Conservation (phyloP, 2,113 vertebrate genomes). For the Aphyosemion australe region DNA sequence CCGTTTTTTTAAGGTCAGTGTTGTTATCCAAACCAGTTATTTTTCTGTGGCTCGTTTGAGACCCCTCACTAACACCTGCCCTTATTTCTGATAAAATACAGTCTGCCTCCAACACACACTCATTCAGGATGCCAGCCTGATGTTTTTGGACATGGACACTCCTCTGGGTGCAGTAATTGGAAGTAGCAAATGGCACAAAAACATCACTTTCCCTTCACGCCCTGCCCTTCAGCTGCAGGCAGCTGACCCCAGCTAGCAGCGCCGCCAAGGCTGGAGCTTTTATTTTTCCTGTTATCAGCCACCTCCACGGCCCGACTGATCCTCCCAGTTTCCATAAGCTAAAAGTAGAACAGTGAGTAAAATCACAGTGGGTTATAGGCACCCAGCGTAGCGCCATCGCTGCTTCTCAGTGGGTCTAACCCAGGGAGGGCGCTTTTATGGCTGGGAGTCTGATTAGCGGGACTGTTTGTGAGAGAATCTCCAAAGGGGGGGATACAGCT, state of each 20-base stretch:
- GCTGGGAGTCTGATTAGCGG: slow-evolving; percentile 46
- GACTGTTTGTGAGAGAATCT: slow-evolving; percentile 39
- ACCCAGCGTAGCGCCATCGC: slow-evolving; percentile 19
- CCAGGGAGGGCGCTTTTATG: slow-evolving; percentile 27
- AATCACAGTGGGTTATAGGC: slow-evolving; percentile 34
- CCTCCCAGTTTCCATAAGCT: slow-evolving; percentile 61
- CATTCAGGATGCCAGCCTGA: slow-evolving; percentile 57
- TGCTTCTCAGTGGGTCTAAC: slow-evolving; percentile 20
- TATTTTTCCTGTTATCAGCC: slow-evolving; percentile 55
- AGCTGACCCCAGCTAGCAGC: slow-evolving; percentile 40
- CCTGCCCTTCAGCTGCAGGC: slow-evolving; percentile 48
- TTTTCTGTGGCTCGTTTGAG: neutral
- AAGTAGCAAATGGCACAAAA: slow-evolving; percentile 46
- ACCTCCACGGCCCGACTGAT: slow-evolving; percentile 14
- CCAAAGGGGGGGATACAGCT: slow-evolving; percentile 22
- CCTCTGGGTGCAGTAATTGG: slow-evolving; percentile 59
- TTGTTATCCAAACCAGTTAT: slow-evolving; percentile 50
- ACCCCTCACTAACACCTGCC: slow-evolving; percentile 13
- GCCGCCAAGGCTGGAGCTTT: slow-evolving; percentile 44
- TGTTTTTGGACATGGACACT: slow-evolving; percentile 45
- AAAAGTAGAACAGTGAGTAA: slow-evolving; percentile 57
- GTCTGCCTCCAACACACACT: slow-evolving; percentile 35
- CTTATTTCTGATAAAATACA: slow-evolving; percentile 17
- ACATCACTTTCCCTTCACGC: slow-evolving; percentile 60
- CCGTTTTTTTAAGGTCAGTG: slow-evolving; percentile 49